Percentiles rank a stretch among this genome's conserved stretches.
These are phyloP conservation scores for Alentia gelatinosa DNA, from an alignment of 2,888 invertebrate species.

Conservation along the genomic window DNA sequence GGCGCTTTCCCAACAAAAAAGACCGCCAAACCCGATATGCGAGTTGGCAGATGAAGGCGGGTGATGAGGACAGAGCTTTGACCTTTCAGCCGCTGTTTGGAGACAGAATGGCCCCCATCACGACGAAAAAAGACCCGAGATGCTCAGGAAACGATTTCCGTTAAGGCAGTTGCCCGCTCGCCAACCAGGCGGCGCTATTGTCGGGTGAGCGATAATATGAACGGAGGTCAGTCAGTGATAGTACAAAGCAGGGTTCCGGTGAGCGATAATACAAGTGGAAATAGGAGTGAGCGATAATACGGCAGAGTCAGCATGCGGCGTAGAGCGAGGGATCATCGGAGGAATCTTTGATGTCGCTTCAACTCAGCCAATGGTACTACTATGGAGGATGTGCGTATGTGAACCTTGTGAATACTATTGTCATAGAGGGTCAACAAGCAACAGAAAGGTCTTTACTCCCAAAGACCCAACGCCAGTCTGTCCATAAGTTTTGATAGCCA, in stretches of 20 bases:
- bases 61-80: background rate
- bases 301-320: too few relatives aligned
- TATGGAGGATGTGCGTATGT: too few relatives aligned
- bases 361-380: too few relatives aligned
- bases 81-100: background rate
- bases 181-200: background rate
- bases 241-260: background rate
- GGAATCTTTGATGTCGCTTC: too few relatives aligned
- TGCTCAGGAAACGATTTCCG: background rate
- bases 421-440: too few relatives aligned
- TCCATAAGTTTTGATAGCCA: too few relatives aligned
- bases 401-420: too few relatives aligned
- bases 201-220: background rate
- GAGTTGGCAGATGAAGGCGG: background rate
- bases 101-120: too few relatives aligned
- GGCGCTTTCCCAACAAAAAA: background rate
- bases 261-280: background rate
- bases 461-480: too few relatives aligned
- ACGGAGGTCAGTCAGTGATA: background rate
- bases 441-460: too few relatives aligned
- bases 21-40: background rate
- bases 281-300: background rate
- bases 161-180: background rate
- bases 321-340: too few relatives aligned
- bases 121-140: too few relatives aligned